phyloP scores from a whole-genome alignment of 1,140 invertebrate species.

The Brachionus rubens region DNA sequence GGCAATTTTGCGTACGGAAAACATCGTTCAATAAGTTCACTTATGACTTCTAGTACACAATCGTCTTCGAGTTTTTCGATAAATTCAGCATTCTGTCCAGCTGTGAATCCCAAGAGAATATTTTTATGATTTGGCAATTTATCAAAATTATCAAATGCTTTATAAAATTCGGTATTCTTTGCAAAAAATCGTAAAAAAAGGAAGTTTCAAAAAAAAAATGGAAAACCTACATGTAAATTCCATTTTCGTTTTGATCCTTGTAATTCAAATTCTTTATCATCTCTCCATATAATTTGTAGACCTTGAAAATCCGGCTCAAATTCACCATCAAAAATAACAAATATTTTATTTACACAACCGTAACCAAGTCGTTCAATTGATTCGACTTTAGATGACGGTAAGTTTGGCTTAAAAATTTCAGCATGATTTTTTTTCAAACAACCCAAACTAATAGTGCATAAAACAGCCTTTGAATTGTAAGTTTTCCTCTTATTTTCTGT shows the following conservation, averaged over 20 bases:
- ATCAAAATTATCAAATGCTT: constrained; percentile 37
- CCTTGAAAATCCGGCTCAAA: constrained; percentile 34
- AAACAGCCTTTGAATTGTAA: neutral
- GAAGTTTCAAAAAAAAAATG: neutral
- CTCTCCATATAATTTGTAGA: constrained; percentile 32
- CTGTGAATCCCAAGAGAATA: constrained; percentile 5
- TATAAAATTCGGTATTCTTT: constrained; percentile 3
- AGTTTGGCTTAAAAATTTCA: neutral
- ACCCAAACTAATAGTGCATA: constrained; percentile 24
- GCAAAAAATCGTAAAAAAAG: neutral
- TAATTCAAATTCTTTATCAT: neutral
- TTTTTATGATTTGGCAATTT: constrained; percentile 28
- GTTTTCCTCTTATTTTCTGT: neutral
- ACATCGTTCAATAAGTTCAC: constrained; percentile 4
- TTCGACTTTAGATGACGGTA: neutral
- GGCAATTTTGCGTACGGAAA: constrained; percentile 21
- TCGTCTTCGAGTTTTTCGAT: constrained; percentile 19
- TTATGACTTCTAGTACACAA: constrained; percentile 13
- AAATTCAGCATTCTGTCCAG: constrained; percentile 11
- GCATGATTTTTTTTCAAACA: neutral
- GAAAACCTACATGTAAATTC: constrained; percentile 12
- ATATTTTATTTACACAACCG: constrained; percentile 30
- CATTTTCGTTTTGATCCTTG: constrained; percentile 19
- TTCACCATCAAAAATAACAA: neutral
- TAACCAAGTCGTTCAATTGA: constrained; percentile 16